Evolutionary conservation across 2,888 invertebrate species (phyloP), one percentile per base, ranked within the genome.

Genomic region (Willowsia nigromaculata): DNA sequence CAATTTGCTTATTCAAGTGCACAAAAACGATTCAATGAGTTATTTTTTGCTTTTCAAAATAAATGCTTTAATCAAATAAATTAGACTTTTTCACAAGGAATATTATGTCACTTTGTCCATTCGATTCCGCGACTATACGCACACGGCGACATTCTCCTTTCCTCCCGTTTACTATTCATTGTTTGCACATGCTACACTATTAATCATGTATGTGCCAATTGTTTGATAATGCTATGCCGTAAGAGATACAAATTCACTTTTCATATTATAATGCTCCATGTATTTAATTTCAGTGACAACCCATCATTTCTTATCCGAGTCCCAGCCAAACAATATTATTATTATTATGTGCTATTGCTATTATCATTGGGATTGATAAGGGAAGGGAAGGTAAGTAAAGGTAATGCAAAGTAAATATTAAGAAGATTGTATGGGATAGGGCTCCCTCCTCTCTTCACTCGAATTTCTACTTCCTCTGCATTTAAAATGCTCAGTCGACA

Each of bases 321-420:
- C 71, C 71, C 71, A 71, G 27, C 18, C 62, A 62, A 82, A 59
- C 47, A 80, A 68, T 68, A 18, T 78, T 22, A 71, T 53, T 18
- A 53, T 53, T 53, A 53, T 18, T 37, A 37, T 37, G 37, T 37
- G 37, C 5, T 18, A 18, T 5, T 53, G 22, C 50, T 74, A 43
- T 68, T 62, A 65, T 85, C 65, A 43, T 30, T 40, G 47, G 27
- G 62, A 84, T 33, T 13, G 62, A 85, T 76, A 47, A 25, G 40
- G 43, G 62, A 40, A 22, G 47, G 80, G 59, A 71, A 74, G 40
- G 81, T 68, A 65, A 33, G 74, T 43, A 88, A 87, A 87, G 68
- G 81, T 88, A 88, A 88, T 88, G 88, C 56, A 88, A 84, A 65
- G 88, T 78, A 88, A 88, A 88, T 68, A 87, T 33, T 53, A 33